Conservation (phyloP, 1,140 invertebrate species). For the Macrobrachium rosenbergii region DNA sequence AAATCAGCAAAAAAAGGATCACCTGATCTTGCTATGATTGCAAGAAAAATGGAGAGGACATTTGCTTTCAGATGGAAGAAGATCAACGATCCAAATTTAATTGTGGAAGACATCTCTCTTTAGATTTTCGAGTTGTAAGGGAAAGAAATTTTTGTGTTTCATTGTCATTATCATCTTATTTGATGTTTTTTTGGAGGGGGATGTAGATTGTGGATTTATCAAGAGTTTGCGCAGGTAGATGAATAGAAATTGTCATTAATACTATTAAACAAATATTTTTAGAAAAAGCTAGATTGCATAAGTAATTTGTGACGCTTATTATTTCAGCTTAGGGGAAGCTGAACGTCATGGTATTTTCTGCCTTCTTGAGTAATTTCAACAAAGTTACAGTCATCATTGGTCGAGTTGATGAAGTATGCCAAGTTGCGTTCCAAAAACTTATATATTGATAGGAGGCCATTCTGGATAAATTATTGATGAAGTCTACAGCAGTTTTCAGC, state of each 20-base stretch:
- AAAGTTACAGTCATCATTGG: background rate
- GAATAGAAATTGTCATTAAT: no score
- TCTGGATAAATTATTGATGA: no score
- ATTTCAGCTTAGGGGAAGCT: slow-evolving; percentile 31
- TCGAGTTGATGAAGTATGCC: slow-evolving; percentile 17
- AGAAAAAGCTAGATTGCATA: no score
- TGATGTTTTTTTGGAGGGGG: no score
- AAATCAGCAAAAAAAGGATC: no score
- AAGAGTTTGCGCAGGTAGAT: no score
- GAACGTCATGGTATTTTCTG: slow-evolving; percentile 25
- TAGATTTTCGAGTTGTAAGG: background rate
- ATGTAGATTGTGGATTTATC: no score
- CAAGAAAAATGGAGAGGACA: background rate
- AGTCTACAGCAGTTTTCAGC: no score
- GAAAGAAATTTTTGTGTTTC: no score
- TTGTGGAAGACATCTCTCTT: background rate
- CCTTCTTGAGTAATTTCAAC: slow-evolving; percentile 1
- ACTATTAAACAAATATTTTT: no score
- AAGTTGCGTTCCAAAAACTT: slow-evolving; percentile 9
- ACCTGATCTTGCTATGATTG: slow-evolving; percentile 5
- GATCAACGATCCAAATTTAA: background rate
- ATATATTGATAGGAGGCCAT: no score
- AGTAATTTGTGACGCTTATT: background rate
- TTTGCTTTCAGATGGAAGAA: background rate
- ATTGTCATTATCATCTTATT: no score